Evolutionary conservation across 2,113 vertebrate genomes (phyloP), one percentile per base, ranked within the genome.

Genomic region (Oreotrochilus melanogaster): DNA sequence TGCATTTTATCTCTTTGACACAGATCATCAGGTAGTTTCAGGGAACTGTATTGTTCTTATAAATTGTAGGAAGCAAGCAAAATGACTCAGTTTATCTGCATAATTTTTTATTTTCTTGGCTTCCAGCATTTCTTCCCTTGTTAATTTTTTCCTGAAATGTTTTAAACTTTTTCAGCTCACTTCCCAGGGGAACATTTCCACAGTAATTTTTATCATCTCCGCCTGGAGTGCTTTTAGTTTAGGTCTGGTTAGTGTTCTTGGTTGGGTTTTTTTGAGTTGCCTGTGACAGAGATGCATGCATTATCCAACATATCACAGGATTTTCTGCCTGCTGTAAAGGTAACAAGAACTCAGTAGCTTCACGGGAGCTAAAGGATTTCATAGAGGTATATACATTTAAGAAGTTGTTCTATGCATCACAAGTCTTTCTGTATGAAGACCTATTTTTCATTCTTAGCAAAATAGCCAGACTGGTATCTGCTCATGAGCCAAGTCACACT

Each of bases 401-500:
- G 81, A 62, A 92, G 88, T 88, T 80, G 80, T 37, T 86, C 74
- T 56, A 88, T 80, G 65, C 74, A 81, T 64, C 69, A 47, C 48
- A 78, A 84, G 27, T 28, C 57, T 74, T 89, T 91, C 69, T 64
- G 57, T n/a, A 83, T 62, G 61, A 79, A 94, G 31, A 93, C 71
- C 54, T 79, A 66, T 95, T 95, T 96, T 95, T 94, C 91, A 88
- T 43, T 76, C 45, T 37, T 21, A 79, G 74, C 78, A 70, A 82
- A 95, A 94, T 21, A 93, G 64, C 74, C 84, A 89, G 74, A 79
- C 74, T 91, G 42, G 58, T 76, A 89, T 89, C 80, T 87, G 39
- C 83, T 88, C 56, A 70, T 73, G 71, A 96, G 89, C 91, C 93
- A 95, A 95, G 89, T 95, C 94, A 93, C 89, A 89, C 80, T 88